Conservation (phyloP, 37 sponge, comb jelly and placozoan genomes). For the Mnemiopsis leidyi region DNA sequence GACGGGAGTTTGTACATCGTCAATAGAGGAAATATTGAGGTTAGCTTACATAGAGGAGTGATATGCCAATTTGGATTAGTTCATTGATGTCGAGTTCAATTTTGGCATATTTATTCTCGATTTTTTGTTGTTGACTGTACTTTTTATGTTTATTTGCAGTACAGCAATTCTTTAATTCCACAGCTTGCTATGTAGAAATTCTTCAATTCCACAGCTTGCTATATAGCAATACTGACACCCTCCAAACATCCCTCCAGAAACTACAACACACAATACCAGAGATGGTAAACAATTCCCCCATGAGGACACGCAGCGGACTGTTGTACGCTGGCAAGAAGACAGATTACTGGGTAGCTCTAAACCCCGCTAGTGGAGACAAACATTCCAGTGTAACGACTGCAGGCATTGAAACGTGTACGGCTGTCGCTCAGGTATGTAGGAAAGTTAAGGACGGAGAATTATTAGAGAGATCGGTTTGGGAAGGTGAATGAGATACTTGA, state of each 20-base stretch:
- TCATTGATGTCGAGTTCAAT: too few species aligned
- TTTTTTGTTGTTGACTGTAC: too few species aligned
- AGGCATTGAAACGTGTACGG: not conserved
- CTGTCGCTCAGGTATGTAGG: not conserved
- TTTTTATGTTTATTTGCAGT: too few species aligned
- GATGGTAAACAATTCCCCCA: not conserved
- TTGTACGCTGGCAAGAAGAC: slow-evolving; percentile 43
- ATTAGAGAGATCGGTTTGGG: too few species aligned
- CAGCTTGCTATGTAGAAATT: too few species aligned
- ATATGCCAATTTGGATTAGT: too few species aligned
- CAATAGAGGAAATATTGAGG: not conserved
- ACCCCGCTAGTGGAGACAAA: slow-evolving; percentile 13
- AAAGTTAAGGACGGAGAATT: too few species aligned
- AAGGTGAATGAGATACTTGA: too few species aligned
- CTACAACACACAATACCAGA: not conserved
- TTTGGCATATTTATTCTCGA: too few species aligned
- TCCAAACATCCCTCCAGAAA: slow-evolving; percentile 21
- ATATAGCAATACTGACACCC: not conserved
- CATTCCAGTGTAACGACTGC: not conserved
- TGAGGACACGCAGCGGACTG: not conserved
- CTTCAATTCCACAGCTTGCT: too few species aligned
- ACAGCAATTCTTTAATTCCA: too few species aligned
- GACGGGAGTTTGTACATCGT: slow-evolving; percentile 30
- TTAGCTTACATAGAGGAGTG: too few species aligned
- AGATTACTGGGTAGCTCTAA: slow-evolving; percentile 4